A percentile compares a stretch with the other conserved stretches of the same genome.
These are phyloP conservation scores for Atta colombica DNA, from an alignment of 1,140 invertebrate genomes.

Conservation along the genomic window DNA sequence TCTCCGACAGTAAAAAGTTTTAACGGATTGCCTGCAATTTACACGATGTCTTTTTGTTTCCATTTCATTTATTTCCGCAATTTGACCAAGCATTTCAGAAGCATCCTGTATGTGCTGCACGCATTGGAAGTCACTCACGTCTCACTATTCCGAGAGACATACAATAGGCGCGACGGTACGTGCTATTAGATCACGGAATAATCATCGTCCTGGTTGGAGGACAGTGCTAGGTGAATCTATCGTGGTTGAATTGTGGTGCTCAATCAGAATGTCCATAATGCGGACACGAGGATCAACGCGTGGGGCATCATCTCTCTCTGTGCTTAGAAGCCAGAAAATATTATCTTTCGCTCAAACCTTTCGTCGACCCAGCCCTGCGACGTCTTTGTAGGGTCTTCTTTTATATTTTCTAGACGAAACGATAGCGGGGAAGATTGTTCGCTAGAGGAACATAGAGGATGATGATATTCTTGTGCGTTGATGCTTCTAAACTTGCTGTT, in stretches of 20 bases:
- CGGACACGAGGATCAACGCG: slow-evolving; percentile 7
- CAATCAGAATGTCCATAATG: slow-evolving; percentile 40
- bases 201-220: slow-evolving; percentile 45
- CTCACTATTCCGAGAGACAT: slow-evolving; percentile 40
- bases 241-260: neutral
- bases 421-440: neutral
- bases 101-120: neutral
- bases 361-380: neutral
- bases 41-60: neutral
- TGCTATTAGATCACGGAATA: slow-evolving; percentile 61
- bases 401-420: slow-evolving; percentile 47
- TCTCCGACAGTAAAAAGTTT: neutral
- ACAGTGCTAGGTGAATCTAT: slow-evolving; percentile 50
- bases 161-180: slow-evolving; percentile 48
- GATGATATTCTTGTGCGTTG: slow-evolving; percentile 21
- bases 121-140: slow-evolving; percentile 21
- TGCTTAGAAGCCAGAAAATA: slow-evolving; percentile 60
- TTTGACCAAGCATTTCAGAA: slow-evolving; percentile 10
- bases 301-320: neutral
- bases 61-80: neutral
- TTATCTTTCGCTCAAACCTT: slow-evolving; percentile 47
- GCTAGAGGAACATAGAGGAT: neutral
- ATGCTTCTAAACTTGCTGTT: slow-evolving; percentile 39
- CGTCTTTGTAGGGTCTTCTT: slow-evolving; percentile 42
- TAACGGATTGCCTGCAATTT: neutral